Base-by-base conservation (phyloP, 64 coral and sea anemone genomes). In the Acropora tenuis region DNA sequence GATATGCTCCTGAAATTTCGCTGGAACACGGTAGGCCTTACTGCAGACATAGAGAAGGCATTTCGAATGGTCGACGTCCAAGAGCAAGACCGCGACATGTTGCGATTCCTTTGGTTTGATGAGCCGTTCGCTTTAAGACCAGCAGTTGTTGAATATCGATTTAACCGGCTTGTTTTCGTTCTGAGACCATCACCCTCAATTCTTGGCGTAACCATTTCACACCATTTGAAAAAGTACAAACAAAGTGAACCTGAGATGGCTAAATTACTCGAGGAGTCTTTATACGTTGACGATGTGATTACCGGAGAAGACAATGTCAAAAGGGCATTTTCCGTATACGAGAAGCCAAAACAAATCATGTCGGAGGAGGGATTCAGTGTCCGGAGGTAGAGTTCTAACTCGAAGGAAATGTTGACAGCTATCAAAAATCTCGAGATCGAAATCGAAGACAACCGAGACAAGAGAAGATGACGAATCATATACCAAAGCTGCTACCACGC, bases 131-230 rank as follows among this genome's bases (percentile, higher is more conserved):
- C 71, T 41, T n/a, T 0, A 19, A 89, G 41, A 47, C 58, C 74
- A 41, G 72, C 41, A 55, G 18, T 88, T 13, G 49, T 50, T 41
- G 84, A 78, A 9, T 93, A 86, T 11, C 57, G 75, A 48, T 93
- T 93, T 55, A 77, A 75, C 18, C 76, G 91, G 66, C 75, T 93
- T 17, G 84, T 88, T 50, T 93, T 93, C 61, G 84, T 84, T 63
- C 8, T 74, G 43, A 69, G 47, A 46, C 48, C 75, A 19, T 79
- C 74, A 18, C 91, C 91, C 3, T 93, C 87, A 52, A 47, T 93
- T 17, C 66, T 87, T 43, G 80, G 87, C 11, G 83, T 50, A 42
- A 92, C 82, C 0, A 47, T 92, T 2, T 58, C 71, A 48, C 53
- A 87, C 68, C 90, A 92, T 58, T 66, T 87, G 17, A 66, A 45